Evolutionary conservation across 2,888 invertebrate genomes (phyloP), one percentile per base, ranked within the genome.

Genomic region (Conus canariensis): DNA sequence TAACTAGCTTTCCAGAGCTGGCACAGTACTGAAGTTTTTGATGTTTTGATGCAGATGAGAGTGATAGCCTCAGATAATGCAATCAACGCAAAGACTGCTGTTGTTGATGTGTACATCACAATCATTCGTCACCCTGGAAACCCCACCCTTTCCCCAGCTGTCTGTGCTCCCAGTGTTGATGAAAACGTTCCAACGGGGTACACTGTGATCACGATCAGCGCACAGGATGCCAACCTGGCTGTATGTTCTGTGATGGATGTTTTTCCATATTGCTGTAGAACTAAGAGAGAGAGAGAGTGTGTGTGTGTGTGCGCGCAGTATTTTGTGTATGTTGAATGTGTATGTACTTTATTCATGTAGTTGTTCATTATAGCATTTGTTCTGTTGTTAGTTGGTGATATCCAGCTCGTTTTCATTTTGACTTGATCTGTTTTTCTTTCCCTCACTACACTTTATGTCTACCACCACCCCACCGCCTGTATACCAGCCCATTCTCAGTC

Each of bases 61-160:
- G 93, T 94, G 16, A 77, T 77, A 30, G 95, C 91, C 9, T 80
- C 86, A 6, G 96, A 96, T 91, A 91, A 93, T 67, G 93, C 92
- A n/a, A 91, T 90, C 30, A 95, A 95, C 22, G 91, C 91, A 45
- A 92, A 91, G 88, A 88, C 77, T 2, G 92, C 89, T n/a, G 88
- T 77, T n/a, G 92, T 93, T 9, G 89, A 91, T 8, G 93, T 95
- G 2, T 93, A 92, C 25, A 90, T 96, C 74, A 93, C 85, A 8
- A 92, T 95, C 74, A 90, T 89, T n/a, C 93, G 93, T 22, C 93
- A 94, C 90, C 90, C 91, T 58, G 90, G 88, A n/a, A 64, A 77
- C 5, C 95, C 95, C 22, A 22, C 70, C 0, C 90, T 94, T 22
- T 10, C 56, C 0, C 64, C 88, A 14, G 82, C 25, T 0, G 82